Conservation (phyloP, 2,888 invertebrate species). For the Nasonovia ribisnigri region DNA sequence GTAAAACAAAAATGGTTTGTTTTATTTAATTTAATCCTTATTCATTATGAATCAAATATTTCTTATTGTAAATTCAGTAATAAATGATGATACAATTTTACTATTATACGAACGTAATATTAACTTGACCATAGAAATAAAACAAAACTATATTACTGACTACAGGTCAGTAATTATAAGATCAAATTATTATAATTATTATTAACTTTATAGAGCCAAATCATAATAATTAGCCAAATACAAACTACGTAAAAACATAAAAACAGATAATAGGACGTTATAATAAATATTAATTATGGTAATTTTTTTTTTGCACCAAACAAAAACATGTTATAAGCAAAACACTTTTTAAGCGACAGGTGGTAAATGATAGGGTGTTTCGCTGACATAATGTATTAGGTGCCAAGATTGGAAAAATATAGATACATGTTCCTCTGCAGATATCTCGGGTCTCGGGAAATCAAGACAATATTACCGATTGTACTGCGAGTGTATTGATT, state of each 20-base stretch:
- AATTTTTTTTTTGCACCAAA: background rate
- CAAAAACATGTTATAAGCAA: background rate
- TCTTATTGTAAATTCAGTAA: background rate
- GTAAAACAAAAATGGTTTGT: background rate
- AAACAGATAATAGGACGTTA: background rate
- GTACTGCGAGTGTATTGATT: slow-evolving; percentile 8
- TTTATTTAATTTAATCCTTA: background rate
- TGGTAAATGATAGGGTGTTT: too few relatives aligned
- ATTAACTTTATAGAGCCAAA: background rate
- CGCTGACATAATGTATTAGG: background rate
- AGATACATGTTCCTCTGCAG: background rate
- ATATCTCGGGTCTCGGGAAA: background rate
- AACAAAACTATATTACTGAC: background rate
- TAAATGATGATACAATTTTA: background rate
- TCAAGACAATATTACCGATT: background rate
- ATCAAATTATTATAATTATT: too few relatives aligned
- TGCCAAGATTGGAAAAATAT: background rate
- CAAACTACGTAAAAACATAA: background rate
- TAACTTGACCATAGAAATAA: background rate
- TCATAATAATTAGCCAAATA: background rate
- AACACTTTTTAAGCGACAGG: background rate
- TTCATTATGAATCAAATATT: background rate
- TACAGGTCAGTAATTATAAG: too few relatives aligned
- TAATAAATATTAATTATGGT: background rate
- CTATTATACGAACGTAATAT: background rate